Percentiles rank a stretch among this genome's conserved stretches.
These are phyloP conservation scores for Deroplatys truncata DNA, from an alignment of 2,888 invertebrate genomes.

Conservation along the genomic window DNA sequence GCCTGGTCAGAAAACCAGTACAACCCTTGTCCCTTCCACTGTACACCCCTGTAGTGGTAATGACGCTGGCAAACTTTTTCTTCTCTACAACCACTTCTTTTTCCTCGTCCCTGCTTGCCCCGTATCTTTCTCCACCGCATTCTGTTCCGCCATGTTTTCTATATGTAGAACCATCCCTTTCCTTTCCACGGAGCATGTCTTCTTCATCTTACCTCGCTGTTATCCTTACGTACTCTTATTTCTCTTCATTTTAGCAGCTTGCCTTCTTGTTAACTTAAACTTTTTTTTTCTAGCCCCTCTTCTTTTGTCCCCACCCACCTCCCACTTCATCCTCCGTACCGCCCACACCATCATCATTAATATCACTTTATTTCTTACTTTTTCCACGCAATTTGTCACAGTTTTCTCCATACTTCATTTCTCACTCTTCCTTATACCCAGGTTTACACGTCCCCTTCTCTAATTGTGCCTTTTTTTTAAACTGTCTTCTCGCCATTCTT, in stretches of 20 bases:
- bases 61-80: background rate
- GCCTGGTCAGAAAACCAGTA: background rate
- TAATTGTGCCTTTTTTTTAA: constrained; percentile 10
- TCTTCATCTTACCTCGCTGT: constrained; percentile 9
- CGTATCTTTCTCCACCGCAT: constrained; percentile 15
- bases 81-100: background rate
- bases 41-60: background rate
- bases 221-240: constrained; percentile 20
- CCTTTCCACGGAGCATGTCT: background rate
- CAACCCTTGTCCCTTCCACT: background rate
- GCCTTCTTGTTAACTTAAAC: constrained; percentile 8
- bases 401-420: constrained; percentile 24
- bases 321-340: background rate
- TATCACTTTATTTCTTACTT: constrained; percentile 32
- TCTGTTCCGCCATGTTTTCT: constrained; percentile 26
- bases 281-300: background rate
- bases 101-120: background rate
- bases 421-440: background rate
- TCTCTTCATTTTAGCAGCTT: constrained; percentile 22
- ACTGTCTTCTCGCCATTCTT: constrained; percentile 17
- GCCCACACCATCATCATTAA: constrained; percentile 31
- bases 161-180: constrained; percentile 21
- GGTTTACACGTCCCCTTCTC: constrained; percentile 1
- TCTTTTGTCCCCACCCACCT: background rate
- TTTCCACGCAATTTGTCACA: constrained; percentile 32